Evolutionary conservation across 1,140 invertebrate species (phyloP), one percentile per base, ranked within the genome.

Genomic region (Tetragonula clypearis): DNA sequence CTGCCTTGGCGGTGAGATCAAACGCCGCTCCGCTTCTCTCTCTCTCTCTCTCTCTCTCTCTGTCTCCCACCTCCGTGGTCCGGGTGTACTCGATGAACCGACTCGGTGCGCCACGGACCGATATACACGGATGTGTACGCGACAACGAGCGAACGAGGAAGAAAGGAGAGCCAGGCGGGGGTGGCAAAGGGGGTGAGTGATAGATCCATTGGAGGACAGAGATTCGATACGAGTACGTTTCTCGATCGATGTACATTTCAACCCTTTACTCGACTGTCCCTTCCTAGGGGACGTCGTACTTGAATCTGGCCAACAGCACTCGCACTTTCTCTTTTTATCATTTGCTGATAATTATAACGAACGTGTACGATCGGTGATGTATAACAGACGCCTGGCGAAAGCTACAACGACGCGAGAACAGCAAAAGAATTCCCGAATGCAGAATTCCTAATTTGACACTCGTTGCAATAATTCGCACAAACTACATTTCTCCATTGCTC

Each of bases 1-100:
- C 91, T 93, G 90, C 81, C 90, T 85, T 87, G 89, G 92, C 93
- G 92, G 92, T 92, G 85, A 93, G 92, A 93, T 93, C 92, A 93
- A 93, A 93, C 92, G 89, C 86, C 82, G 19, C 68, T 41, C 4
- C 53, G 41, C n/a, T 23, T 49, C 35, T 23, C 21, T 71, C 73
- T 87, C 84, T 15, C 74, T 69, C 60, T 73, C 71, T 14, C 21
- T 53, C 19, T 23, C 26, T 35, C 74, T 41, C 11, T 41, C 74
- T 9, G 12, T n/a, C 21, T 55, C 72, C 21, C 55, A 14, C 1
- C 58, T 62, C 49, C 73, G 65, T 86, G 86, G 84, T 87, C 26
- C 15, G 82, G 82, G 79, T 88, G 86, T 53, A 26, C 58, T n/a
- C 86, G 86, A 86, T 92, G 90, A 90, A 90, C 86, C 89, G 89